Evolutionary conservation across 2,888 invertebrate genomes (phyloP).

Genomic region (Eueremaeus valkanovi): DNA sequence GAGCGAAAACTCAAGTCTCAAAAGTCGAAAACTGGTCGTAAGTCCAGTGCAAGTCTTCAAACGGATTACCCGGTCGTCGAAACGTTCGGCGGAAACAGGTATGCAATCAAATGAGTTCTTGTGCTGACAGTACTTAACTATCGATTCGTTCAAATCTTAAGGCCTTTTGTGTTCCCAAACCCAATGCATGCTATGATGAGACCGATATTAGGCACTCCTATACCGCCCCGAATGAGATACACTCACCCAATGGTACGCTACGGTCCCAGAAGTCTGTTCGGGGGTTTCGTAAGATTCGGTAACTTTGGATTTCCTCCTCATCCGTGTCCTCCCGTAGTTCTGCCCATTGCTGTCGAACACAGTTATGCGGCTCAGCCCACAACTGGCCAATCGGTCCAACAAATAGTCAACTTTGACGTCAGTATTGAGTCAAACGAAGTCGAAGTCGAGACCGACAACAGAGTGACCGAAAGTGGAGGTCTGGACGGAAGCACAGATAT

Average conservation of each 20-base stretch:
- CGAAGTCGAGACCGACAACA: too few relatives aligned
- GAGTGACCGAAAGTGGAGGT: too few relatives aligned
- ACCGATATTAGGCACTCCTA: constrained; percentile 5
- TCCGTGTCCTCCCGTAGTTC: not conserved
- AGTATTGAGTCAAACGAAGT: not conserved
- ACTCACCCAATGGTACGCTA: not conserved
- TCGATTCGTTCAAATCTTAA: not conserved
- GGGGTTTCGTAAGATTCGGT: not conserved
- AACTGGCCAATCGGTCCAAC: not conserved
- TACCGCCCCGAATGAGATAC: not conserved
- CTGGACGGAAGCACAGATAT: too few relatives aligned
- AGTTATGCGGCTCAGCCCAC: not conserved
- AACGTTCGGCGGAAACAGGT: not conserved
- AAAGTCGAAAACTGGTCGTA: constrained; percentile 3
- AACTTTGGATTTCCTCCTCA: not conserved
- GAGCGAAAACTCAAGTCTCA: constrained; percentile 35
- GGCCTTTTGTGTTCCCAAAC: not conserved
- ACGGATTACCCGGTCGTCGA: not conserved
- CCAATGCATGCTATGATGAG: not conserved
- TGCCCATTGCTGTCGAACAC: not conserved
- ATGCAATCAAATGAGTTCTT: not conserved
- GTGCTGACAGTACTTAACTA: not conserved
- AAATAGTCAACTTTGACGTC: not conserved
- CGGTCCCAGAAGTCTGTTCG: not conserved
- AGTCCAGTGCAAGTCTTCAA: not conserved